Evolutionary conservation across 2,797 vertebrate species (phyloP).

Genomic region (Pipistrellus kuhlii): DNA sequence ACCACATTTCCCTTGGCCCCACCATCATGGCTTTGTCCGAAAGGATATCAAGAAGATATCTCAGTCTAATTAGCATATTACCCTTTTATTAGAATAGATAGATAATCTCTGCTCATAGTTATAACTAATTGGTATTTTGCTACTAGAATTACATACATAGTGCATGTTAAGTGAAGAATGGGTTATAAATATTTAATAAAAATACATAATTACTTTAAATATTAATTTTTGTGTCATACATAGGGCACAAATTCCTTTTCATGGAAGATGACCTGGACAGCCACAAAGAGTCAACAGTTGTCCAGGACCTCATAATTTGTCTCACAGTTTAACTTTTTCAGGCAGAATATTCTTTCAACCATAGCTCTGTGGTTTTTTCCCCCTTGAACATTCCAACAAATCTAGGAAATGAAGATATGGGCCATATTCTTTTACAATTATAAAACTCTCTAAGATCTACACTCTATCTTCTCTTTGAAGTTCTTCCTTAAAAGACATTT

Average conservation of each 20-base stretch:
- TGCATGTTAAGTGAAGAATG: not conserved
- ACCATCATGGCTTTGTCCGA: too few species aligned
- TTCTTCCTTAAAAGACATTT: not conserved
- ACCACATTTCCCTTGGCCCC: too few species aligned
- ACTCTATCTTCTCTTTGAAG: not conserved
- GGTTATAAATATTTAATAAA: not conserved
- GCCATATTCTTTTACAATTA: not conserved
- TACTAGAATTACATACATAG: not conserved
- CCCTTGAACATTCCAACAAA: not conserved
- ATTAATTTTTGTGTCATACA: not conserved
- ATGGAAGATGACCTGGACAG: not conserved
- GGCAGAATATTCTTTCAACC: not conserved
- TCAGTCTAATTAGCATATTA: too few species aligned
- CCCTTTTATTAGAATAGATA: too few species aligned
- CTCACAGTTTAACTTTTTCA: not conserved
- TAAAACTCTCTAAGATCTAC: not conserved
- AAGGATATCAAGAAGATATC: too few species aligned
- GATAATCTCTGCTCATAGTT: not conserved
- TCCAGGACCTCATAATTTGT: not conserved
- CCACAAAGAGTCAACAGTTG: not conserved
- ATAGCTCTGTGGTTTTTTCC: not conserved
- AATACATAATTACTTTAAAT: not conserved
- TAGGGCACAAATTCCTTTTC: not conserved
- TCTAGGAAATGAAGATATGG: not conserved
- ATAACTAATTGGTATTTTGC: not conserved